Evolutionary conservation across 1,140 invertebrate genomes (phyloP).

Genomic region (Drosophila parabipectinata): DNA sequence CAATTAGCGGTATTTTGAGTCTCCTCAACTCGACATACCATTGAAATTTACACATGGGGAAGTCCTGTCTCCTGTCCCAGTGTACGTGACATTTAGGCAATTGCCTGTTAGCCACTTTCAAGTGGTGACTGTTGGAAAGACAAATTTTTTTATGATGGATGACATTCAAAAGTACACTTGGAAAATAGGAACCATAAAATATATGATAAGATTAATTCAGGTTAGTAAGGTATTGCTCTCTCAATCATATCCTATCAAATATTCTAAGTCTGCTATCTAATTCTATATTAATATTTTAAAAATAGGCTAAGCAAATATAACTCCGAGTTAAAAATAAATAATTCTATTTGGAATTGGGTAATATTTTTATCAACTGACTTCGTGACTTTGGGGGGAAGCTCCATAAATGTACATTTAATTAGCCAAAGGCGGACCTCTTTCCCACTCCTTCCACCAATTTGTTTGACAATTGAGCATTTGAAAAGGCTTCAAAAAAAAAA

Average conservation of each 20-base stretch:
- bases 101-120: conserved; percentile 54
- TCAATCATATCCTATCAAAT: too few relatives aligned
- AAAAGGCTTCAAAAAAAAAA: conserved; percentile 61
- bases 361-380: conserved; percentile 22
- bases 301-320: too few relatives aligned
- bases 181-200: neutral
- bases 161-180: neutral
- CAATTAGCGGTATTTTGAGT: conserved; percentile 60
- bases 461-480: conserved; percentile 54
- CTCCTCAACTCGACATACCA: conserved; percentile 17
- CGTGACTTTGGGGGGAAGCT: conserved; percentile 47
- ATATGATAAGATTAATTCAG: too few relatives aligned
- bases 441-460: conserved; percentile 38
- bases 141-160: neutral
- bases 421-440: conserved; percentile 46
- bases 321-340: neutral
- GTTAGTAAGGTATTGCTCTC: too few relatives aligned
- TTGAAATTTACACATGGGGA: conserved; percentile 32
- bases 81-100: conserved; percentile 76
- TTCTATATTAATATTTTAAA: too few relatives aligned
- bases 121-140: conserved; percentile 34
- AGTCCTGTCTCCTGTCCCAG: conserved; percentile 17
- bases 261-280: too few relatives aligned
- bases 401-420: conserved; percentile 78
- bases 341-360: neutral